These are phyloP conservation scores for Cynopterus brachyotis DNA, from an alignment of 2,113 vertebrate species.

Conservation along the genomic window DNA sequence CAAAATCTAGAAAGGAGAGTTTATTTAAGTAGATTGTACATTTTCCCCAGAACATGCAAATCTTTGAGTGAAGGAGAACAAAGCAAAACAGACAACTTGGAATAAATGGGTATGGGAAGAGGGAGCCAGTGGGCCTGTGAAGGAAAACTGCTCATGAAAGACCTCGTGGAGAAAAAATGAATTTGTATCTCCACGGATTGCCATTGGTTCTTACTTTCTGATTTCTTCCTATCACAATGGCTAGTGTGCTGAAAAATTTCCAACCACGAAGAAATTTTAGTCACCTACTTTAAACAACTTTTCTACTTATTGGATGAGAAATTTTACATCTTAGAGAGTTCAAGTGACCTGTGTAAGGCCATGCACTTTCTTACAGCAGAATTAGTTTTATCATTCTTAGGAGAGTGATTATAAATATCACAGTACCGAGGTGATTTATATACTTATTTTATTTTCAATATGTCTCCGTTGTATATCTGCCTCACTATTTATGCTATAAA, in stretches of 20 bases:
- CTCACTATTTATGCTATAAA: neutral
- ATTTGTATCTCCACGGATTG: neutral
- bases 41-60: neutral
- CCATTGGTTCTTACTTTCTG: neutral
- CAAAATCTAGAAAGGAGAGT: neutral
- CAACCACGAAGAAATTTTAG: neutral
- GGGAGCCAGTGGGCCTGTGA: neutral
- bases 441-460: neutral
- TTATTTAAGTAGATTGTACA: neutral
- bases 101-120: neutral
- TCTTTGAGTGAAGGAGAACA: neutral
- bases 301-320: neutral
- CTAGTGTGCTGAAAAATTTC: neutral
- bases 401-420: neutral
- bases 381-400: neutral
- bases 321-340: neutral
- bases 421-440: neutral
- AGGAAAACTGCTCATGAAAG: neutral
- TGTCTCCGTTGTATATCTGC: neutral
- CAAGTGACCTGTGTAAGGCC: neutral
- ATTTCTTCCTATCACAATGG: neutral
- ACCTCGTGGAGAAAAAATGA: neutral
- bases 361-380: neutral
- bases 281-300: neutral
- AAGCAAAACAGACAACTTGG: neutral